Percentiles rank a stretch among this genome's conserved stretches.
Conservation (phyloP, 1,140 invertebrate genomes). For the Lineus longissimus region DNA sequence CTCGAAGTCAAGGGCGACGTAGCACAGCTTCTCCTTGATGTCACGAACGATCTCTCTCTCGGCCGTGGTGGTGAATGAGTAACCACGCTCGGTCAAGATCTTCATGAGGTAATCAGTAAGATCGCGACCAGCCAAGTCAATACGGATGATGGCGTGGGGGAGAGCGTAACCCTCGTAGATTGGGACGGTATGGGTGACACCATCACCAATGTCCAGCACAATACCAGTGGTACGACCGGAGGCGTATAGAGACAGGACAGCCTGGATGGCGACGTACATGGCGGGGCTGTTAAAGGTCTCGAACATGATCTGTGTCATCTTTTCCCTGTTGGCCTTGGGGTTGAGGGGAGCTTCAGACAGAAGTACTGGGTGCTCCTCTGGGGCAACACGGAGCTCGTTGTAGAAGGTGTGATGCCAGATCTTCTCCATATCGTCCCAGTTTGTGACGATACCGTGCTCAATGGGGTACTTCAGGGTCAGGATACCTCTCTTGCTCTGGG, state of each 20-base stretch:
- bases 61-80: slow-evolving; percentile 87
- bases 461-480: slow-evolving; percentile 59
- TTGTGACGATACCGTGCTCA: slow-evolving; percentile 59
- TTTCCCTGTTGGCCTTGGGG: slow-evolving; percentile 54
- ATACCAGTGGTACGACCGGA: slow-evolving; percentile 94
- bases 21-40: slow-evolving; percentile 66
- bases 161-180: slow-evolving; percentile 83
- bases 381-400: slow-evolving; percentile 89
- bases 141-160: slow-evolving; percentile 80
- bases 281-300: slow-evolving; percentile 79
- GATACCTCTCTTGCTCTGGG: slow-evolving; percentile 69
- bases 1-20: slow-evolving; percentile 57
- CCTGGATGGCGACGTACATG: slow-evolving; percentile 91
- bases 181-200: slow-evolving; percentile 91
- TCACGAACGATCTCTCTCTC: slow-evolving; percentile 74
- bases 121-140: slow-evolving; percentile 83
- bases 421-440: slow-evolving; percentile 80
- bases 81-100: slow-evolving; percentile 60
- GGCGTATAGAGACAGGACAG: slow-evolving; percentile 85
- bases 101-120: slow-evolving; percentile 82
- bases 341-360: slow-evolving; percentile 89
- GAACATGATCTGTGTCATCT: slow-evolving; percentile 57
- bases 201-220: slow-evolving; percentile 87
- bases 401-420: slow-evolving; percentile 76
- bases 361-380: slow-evolving; percentile 88